phyloP scores from a whole-genome alignment of 1,140 invertebrate genomes.

The Neotoxoptera formosana region DNA sequence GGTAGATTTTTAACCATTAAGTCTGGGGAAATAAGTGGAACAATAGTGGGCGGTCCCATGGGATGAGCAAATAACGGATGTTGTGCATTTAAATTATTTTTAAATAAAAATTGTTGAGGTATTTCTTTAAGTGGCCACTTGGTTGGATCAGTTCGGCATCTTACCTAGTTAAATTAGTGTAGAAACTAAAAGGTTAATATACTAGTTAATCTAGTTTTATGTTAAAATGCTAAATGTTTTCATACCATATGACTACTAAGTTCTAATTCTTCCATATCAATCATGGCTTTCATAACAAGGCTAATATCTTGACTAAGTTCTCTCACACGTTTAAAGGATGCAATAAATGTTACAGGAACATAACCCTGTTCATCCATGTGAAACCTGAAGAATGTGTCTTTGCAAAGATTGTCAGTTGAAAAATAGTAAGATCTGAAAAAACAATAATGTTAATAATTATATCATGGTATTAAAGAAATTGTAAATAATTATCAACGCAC shows the following conservation, averaged over 20 bases:
- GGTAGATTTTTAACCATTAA: constrained; percentile 59
- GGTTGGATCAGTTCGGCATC: constrained; percentile 79
- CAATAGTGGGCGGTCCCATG: constrained; percentile 59
- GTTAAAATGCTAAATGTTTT: background rate
- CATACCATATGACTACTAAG: constrained; percentile 78
- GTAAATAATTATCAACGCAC: constrained; percentile 33
- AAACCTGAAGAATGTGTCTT: constrained; percentile 94
- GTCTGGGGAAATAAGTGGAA: constrained; percentile 53
- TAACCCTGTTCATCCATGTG: constrained; percentile 96
- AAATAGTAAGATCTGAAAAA: constrained; percentile 97
- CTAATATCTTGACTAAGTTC: constrained; percentile 84
- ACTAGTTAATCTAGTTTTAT: background rate
- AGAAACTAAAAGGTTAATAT: background rate
- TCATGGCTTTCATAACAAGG: constrained; percentile 82
- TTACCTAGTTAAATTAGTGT: constrained; percentile 68
- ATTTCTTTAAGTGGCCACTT: constrained; percentile 71
- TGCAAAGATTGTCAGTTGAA: constrained; percentile 93
- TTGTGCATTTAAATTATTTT: constrained; percentile 53
- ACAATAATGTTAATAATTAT: constrained; percentile 54
- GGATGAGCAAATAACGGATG: constrained; percentile 61
- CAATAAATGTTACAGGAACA: constrained; percentile 90
- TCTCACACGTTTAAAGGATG: constrained; percentile 93
- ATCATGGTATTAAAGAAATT: constrained; percentile 3
- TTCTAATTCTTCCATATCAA: constrained; percentile 83
- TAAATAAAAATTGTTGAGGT: constrained; percentile 56